Evolutionary conservation across 2,113 vertebrate species (phyloP).

Genomic region (Axis porcinus): DNA sequence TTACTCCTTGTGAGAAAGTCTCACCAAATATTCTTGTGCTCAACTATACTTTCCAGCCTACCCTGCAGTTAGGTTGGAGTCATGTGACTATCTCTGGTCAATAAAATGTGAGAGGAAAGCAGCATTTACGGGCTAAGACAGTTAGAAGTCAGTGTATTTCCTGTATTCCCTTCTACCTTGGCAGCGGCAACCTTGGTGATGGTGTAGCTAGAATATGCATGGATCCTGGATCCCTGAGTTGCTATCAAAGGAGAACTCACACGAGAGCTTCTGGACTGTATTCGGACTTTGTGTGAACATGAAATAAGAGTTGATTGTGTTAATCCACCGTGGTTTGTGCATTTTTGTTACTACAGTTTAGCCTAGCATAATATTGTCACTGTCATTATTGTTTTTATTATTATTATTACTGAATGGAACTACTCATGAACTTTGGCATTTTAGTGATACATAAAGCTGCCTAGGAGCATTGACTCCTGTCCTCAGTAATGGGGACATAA

Average conservation of each 20-base stretch:
- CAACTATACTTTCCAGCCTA: not conserved
- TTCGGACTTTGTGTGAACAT: not conserved
- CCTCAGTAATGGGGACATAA: not conserved
- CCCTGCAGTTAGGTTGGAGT: not conserved
- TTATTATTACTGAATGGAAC: not conserved
- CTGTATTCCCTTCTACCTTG: not conserved
- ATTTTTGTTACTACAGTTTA: not conserved
- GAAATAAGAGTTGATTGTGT: not conserved
- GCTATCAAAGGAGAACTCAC: not conserved
- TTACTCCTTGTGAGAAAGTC: not conserved
- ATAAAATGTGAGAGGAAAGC: not conserved
- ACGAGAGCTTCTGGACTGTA: not conserved
- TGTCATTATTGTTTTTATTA: not conserved
- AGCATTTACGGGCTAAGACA: not conserved
- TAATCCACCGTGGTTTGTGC: not conserved
- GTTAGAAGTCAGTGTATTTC: not conserved
- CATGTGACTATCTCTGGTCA: not conserved
- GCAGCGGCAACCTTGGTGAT: not conserved
- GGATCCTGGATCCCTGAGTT: not conserved
- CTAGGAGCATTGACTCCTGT: not conserved
- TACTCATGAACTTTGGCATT: not conserved
- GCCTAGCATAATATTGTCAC: not conserved
- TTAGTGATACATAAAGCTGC: not conserved
- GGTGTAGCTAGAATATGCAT: not conserved
- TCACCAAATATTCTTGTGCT: not conserved